These are phyloP conservation scores for Sturnus vulgaris DNA, from an alignment of 2,113 vertebrate species.

Conservation along the genomic window DNA sequence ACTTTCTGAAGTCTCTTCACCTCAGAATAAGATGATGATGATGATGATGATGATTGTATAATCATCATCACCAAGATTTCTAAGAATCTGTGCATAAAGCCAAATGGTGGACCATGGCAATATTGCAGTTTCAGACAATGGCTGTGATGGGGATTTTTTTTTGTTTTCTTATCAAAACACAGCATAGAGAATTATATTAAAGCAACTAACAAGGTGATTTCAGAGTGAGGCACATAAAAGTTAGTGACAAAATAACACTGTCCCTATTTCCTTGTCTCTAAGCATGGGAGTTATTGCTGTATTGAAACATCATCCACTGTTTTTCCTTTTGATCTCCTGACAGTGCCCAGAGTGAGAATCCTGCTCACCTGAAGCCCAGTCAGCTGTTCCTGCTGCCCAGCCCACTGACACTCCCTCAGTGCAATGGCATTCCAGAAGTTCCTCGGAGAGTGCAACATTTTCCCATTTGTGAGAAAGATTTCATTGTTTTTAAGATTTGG, in stretches of 20 bases:
- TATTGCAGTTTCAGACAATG: neutral
- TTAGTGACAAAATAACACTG: rapidly evolving
- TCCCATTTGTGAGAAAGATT: neutral
- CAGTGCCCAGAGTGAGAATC: rapidly evolving
- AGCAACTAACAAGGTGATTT: neutral
- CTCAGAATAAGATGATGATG: neutral
- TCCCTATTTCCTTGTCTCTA: neutral
- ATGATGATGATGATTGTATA: neutral
- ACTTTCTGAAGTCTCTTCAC: neutral
- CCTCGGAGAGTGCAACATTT: neutral
- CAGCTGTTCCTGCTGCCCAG: neutral
- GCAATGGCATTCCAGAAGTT: neutral
- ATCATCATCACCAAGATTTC: neutral
- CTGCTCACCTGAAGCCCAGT: neutral
- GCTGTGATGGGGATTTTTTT: rapidly evolving
- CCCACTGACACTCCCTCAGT: neutral
- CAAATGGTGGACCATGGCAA: neutral
- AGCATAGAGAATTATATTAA: neutral
- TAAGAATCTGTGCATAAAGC: neutral
- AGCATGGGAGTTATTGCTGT: neutral
- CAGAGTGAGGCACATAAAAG: neutral
- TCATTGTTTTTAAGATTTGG: neutral
- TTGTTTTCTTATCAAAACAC: neutral
- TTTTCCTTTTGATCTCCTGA: neutral
- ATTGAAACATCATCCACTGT: neutral